phyloP scores from a whole-genome alignment of 2,113 vertebrate genomes.

The Solea senegalensis region DNA sequence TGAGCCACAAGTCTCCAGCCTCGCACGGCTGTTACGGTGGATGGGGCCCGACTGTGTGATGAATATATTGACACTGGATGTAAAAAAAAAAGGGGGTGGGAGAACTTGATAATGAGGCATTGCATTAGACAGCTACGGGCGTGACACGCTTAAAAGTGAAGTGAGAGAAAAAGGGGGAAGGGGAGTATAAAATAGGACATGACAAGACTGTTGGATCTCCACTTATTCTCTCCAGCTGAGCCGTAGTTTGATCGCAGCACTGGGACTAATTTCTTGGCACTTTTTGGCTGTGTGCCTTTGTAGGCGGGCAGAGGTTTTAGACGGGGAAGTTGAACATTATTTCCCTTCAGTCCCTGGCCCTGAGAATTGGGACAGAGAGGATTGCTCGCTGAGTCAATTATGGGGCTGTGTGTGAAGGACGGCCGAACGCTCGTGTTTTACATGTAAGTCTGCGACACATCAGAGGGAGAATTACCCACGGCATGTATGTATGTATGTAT shows the following conservation, averaged over 20 bases:
- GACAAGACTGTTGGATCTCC: slow-evolving; percentile 75
- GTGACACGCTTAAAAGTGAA: slow-evolving; percentile 58
- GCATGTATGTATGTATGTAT: background rate
- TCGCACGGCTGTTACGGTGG: slow-evolving; percentile 35
- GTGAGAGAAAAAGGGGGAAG: slow-evolving; percentile 25
- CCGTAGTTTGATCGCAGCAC: slow-evolving; percentile 68
- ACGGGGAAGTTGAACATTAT: slow-evolving; percentile 64
- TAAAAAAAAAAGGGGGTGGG: slow-evolving; percentile 31
- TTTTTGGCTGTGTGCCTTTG: slow-evolving; percentile 68
- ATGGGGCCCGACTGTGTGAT: slow-evolving; percentile 48
- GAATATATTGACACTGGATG: slow-evolving; percentile 51
- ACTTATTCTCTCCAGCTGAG: slow-evolving; percentile 73
- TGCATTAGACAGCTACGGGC: slow-evolving; percentile 63
- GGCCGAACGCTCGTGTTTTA: slow-evolving; percentile 39
- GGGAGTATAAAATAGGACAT: slow-evolving; percentile 68
- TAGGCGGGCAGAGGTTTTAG: slow-evolving; percentile 71
- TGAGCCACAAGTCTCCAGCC: slow-evolving; percentile 11
- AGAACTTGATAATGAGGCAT: slow-evolving; percentile 65
- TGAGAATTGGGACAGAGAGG: slow-evolving; percentile 55
- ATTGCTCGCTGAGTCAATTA: slow-evolving; percentile 72
- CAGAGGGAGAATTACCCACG: background rate
- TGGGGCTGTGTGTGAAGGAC: slow-evolving; percentile 60
- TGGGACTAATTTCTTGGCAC: slow-evolving; percentile 77
- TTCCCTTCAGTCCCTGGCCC: slow-evolving; percentile 57
- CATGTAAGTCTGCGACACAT: slow-evolving; percentile 26